Conservation (phyloP, 2,797 vertebrate genomes). For the Alfaro cultratus region DNA sequence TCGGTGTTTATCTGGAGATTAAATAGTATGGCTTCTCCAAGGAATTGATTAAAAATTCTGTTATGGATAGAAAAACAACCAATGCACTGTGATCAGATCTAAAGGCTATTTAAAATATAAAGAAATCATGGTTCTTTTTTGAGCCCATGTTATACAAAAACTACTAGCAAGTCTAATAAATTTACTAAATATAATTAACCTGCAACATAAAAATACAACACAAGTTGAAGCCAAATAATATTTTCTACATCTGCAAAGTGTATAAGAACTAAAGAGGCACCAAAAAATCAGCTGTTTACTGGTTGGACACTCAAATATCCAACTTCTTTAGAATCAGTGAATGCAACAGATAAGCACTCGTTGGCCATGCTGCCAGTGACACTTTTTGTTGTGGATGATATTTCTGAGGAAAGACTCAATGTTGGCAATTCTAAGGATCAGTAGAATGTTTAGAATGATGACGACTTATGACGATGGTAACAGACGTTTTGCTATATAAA, state of each 20-base stretch:
- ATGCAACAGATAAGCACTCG: background rate
- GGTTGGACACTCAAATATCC: background rate
- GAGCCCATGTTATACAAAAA: background rate
- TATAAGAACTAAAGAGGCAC: background rate
- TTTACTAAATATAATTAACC: background rate
- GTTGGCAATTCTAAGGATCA: too few relatives aligned
- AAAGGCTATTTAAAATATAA: background rate
- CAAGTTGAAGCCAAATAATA: background rate
- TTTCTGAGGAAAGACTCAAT: background rate
- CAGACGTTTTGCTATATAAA: background rate
- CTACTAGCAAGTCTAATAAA: background rate
- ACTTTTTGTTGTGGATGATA: background rate
- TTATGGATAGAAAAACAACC: background rate
- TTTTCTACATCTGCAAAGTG: background rate
- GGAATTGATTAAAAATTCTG: background rate
- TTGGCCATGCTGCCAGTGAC: background rate
- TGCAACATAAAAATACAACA: background rate
- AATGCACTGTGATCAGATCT: background rate
- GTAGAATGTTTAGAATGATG: too few relatives aligned
- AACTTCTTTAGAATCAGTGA: background rate
- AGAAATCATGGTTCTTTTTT: background rate
- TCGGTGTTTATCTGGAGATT: background rate
- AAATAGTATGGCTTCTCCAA: background rate
- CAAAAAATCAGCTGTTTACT: background rate
- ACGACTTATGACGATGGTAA: too few relatives aligned